Evolutionary conservation across 2,888 invertebrate species (phyloP).

Genomic region (Ophion slaviceki): DNA sequence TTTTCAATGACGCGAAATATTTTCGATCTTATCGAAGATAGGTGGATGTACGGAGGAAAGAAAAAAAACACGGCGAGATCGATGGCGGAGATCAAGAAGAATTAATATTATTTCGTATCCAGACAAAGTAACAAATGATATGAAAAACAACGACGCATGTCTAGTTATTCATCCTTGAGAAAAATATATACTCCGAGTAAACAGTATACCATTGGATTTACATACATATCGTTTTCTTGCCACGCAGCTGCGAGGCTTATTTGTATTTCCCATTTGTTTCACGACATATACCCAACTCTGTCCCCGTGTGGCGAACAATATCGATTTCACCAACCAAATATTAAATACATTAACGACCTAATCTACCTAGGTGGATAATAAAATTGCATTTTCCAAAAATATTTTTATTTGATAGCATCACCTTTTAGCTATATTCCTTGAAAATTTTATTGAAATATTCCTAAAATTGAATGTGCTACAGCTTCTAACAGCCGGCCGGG

Average conservation of each 20-base stretch:
- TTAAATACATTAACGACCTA: too few species aligned
- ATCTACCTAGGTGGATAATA: too few species aligned
- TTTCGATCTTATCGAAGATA: too few species aligned
- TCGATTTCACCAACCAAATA: neutral
- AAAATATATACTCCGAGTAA: conserved; percentile 50
- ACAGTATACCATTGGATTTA: conserved; percentile 51
- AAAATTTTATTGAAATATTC: too few species aligned
- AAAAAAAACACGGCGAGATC: neutral
- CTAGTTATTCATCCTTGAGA: conserved; percentile 52
- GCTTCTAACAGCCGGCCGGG: too few species aligned
- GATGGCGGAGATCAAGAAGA: neutral
- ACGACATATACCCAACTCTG: neutral
- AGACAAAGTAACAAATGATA: conserved; percentile 15
- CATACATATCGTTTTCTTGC: conserved; percentile 57
- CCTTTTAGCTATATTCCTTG: too few species aligned
- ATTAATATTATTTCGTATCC: neutral
- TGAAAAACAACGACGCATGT: conserved; percentile 13
- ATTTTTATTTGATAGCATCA: too few species aligned
- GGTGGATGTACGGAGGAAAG: too few species aligned
- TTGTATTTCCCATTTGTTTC: conserved; percentile 21
- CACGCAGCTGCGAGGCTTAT: conserved; percentile 1
- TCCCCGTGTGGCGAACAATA: neutral
- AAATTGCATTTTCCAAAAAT: too few species aligned
- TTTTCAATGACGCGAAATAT: neutral
- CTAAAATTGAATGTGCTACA: too few species aligned